Percentiles rank a stretch among this genome's conserved stretches.
phyloP scores from a whole-genome alignment of 2,113 vertebrate genomes.

The Camelus bactrianus region DNA sequence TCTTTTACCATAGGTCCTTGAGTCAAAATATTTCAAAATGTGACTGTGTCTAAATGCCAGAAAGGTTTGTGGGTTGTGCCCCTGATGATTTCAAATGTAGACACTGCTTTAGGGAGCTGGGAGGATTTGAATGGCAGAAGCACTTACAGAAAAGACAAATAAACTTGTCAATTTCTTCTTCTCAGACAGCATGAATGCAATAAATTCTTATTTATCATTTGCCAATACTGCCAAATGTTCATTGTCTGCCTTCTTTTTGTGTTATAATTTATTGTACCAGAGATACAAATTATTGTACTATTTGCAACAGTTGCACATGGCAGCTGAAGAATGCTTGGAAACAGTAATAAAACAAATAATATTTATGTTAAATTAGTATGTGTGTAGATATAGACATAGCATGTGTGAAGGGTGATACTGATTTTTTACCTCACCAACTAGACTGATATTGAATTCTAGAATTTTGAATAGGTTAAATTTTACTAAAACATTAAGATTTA shows the following conservation, averaged over 20 bases:
- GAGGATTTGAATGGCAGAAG: background rate
- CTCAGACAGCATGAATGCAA: background rate
- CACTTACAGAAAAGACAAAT: background rate
- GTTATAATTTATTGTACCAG: background rate
- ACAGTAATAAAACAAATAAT: background rate
- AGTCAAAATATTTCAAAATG: background rate
- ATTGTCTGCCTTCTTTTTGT: background rate
- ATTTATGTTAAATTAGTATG: background rate
- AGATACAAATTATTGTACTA: background rate
- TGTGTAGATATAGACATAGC: background rate
- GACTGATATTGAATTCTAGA: background rate
- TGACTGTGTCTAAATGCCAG: background rate
- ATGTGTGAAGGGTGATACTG: background rate
- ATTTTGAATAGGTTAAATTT: constrained; percentile 30
- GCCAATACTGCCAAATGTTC: background rate
- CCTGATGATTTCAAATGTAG: background rate
- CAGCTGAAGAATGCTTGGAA: constrained; percentile 17
- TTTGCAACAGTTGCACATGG: background rate
- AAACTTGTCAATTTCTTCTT: constrained; percentile 12
- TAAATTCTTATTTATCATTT: constrained; percentile 25
- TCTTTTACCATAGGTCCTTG: background rate
- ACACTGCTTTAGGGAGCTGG: background rate
- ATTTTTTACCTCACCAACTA: background rate
- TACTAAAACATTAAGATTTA: constrained; percentile 44
- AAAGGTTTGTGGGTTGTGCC: background rate